A percentile compares a stretch with the other conserved stretches of the same genome.
Conservation (phyloP, 2,113 vertebrate genomes). For the Daubentonia madagascariensis region DNA sequence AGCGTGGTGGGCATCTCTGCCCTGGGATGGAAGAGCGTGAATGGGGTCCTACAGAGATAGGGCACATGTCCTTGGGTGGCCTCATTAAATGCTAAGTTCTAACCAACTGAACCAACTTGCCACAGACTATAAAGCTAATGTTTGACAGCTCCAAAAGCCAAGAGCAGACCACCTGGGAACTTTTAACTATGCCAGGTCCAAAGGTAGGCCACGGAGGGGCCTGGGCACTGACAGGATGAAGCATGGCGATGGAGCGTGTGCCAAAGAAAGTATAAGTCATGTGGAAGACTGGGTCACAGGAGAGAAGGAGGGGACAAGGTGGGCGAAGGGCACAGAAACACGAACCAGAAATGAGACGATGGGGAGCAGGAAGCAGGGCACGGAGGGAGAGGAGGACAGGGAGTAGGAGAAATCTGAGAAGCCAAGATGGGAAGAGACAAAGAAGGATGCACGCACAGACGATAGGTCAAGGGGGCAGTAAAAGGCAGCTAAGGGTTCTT, state of each 20-base stretch:
- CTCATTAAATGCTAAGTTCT: constrained; percentile 40
- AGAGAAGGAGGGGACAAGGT: not conserved
- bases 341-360: not conserved
- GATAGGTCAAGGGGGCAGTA: too few relatives aligned
- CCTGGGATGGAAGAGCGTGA: too few relatives aligned
- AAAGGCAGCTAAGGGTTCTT: not conserved
- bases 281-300: constrained; percentile 38
- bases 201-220: constrained; percentile 57
- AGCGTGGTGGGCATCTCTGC: not conserved
- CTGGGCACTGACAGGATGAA: constrained; percentile 14
- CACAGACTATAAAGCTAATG: not conserved
- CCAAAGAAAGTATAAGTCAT: not conserved
- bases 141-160: constrained; percentile 1
- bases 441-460: not conserved
- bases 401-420: not conserved
- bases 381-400: not conserved
- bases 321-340: not conserved
- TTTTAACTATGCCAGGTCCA: constrained; percentile 56
- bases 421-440: not conserved
- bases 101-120: constrained; percentile 5
- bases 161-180: constrained; percentile 57
- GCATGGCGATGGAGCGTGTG: not conserved
- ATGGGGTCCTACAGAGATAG: not conserved
- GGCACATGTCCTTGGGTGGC: not conserved
- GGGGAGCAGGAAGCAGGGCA: not conserved